These are phyloP conservation scores for Neoaliturus tenellus DNA, from an alignment of 2,888 invertebrate genomes.

Conservation along the genomic window DNA sequence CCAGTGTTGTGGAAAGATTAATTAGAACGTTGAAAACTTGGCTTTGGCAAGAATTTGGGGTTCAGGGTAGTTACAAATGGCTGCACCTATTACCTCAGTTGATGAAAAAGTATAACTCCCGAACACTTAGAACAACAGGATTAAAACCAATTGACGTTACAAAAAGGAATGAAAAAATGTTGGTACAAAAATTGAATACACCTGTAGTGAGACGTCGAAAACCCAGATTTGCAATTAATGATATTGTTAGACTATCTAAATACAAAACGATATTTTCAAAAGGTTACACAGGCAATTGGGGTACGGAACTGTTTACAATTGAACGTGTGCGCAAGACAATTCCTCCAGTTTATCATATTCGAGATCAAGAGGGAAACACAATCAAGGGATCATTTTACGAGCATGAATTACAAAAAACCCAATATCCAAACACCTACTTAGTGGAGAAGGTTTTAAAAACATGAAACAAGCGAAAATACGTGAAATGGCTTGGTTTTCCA, in stretches of 20 bases:
- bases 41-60: neutral
- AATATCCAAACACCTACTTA: conserved; percentile 46
- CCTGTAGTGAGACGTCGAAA: neutral
- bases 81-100: neutral
- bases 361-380: neutral
- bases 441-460: conserved; percentile 45
- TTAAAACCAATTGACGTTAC: conserved; percentile 24
- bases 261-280: neutral
- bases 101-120: neutral
- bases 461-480: neutral
- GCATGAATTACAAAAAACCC: conserved; percentile 53
- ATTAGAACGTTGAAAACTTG: conserved; percentile 31
- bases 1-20: conserved; percentile 48
- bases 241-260: neutral
- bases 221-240: neutral
- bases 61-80: conserved; percentile 39
- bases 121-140: conserved; percentile 21
- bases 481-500: conserved; percentile 57
- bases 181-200: neutral
- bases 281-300: neutral
- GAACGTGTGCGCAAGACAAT: neutral
- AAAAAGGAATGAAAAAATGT: neutral
- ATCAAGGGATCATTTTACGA: conserved; percentile 51
- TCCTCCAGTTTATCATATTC: neutral
- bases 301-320: neutral